These are phyloP conservation scores for Myoxocephalus aenaeus DNA, from an alignment of 2,797 vertebrate genomes.

Conservation along the genomic window DNA sequence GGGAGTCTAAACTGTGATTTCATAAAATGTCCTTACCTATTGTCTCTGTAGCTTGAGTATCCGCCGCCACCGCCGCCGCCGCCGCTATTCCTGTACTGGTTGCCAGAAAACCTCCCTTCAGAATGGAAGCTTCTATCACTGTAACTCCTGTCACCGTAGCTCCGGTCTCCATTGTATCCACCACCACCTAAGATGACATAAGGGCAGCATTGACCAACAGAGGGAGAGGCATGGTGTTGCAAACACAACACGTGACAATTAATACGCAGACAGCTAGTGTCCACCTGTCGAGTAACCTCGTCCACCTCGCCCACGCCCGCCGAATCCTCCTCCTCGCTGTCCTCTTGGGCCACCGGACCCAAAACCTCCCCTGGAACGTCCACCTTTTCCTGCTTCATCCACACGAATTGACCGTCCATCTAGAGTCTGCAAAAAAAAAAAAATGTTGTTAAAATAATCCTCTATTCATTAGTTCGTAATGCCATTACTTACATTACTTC, in stretches of 20 bases:
- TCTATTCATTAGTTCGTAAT: background rate
- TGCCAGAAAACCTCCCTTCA: slow-evolving; percentile 66
- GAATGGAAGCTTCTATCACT: slow-evolving; percentile 68
- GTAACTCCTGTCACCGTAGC: slow-evolving; percentile 69
- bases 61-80: slow-evolving; percentile 48
- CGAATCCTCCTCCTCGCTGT: slow-evolving; percentile 83
- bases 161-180: slow-evolving; percentile 72
- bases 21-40: slow-evolving; percentile 43
- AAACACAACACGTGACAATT: background rate
- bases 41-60: slow-evolving; percentile 73
- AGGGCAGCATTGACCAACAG: background rate
- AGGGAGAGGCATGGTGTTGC: background rate
- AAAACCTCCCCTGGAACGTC: slow-evolving; percentile 72
- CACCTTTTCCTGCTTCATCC: slow-evolving; percentile 94
- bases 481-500: too few species aligned
- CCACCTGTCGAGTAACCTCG: slow-evolving; percentile 72
- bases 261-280: slow-evolving; percentile 9
- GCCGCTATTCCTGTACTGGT: slow-evolving; percentile 59
- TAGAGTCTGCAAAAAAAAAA: slow-evolving; percentile 82
- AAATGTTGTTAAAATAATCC: too few species aligned
- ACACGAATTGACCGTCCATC: slow-evolving; percentile 94
- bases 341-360: background rate
- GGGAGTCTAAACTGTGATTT: rapidly evolving
- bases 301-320: slow-evolving; percentile 85
- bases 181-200: slow-evolving; percentile 28